Base-by-base conservation (phyloP, 2,888 invertebrate species). In the Caenorhabditis imperialis region DNA sequence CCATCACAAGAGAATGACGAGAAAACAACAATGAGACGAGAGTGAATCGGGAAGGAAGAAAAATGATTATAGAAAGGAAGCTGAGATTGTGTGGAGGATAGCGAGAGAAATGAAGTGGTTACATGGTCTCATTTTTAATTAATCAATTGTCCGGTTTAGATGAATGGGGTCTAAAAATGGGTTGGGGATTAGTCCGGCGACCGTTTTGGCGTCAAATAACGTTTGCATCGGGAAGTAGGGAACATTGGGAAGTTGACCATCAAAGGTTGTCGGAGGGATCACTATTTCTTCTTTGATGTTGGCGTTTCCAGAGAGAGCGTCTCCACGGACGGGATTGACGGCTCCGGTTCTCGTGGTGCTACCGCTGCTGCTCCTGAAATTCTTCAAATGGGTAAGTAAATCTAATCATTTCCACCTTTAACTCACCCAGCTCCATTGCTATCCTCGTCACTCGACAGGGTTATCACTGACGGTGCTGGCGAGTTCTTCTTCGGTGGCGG, bases 381-480 rank as follows among this genome's bases (percentile, higher is more conserved):
- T 8, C 14, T 38, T 30, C 5, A 37, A 25, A 20, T 7, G 1
- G 1, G 22, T 48, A 18, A 20, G 14, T 12, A 1, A 3, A 1
- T 18, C 1, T 20, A 1, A 18, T 20, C 18, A 35, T 18, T 18
- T 6, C 20, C 6, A 7, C 6, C 18, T 18, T 5, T 6, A n/a
- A 12, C 50, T 44, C 35, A 72, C 63, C 72, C 57, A 25, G 72
- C 61, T 3, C 57, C 55, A 27, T 74, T 74, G 38, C 74, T 74
- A 33, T 75, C 75, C 20, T 75, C 75, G 18, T 75, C 75, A 25
- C 75, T 75, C 0, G 75, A 75, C 16, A 74, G n/a, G 0, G 69
- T 69, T 12, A 63, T 58, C 6, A 70, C 69, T 0, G 69, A 69
- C 2, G 53, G 57, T 1, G 69, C 63, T 10, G 69, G 75, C 1